Percentiles rank a stretch among this genome's conserved stretches.
Conservation (phyloP, 2,888 invertebrate genomes). For the Deilephila porcellus region DNA sequence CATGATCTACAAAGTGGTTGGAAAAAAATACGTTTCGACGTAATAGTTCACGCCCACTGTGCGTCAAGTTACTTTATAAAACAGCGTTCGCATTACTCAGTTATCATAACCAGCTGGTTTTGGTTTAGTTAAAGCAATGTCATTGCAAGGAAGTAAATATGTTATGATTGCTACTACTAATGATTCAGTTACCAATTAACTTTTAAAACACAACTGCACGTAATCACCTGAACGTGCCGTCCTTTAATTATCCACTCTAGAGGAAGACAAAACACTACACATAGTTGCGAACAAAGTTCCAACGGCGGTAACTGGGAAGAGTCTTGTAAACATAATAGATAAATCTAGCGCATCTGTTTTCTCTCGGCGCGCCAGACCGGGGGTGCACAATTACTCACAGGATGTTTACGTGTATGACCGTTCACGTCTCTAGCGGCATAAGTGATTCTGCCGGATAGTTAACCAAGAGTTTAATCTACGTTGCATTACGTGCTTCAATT, state of each 20-base stretch:
- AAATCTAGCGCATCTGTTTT: conserved; percentile 69
- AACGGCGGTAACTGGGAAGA: conserved; percentile 32
- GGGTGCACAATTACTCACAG: conserved; percentile 66
- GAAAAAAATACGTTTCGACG: not conserved
- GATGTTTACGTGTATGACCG: conserved; percentile 65
- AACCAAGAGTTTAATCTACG: not conserved
- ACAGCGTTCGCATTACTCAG: not conserved
- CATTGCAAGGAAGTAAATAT: too few species aligned
- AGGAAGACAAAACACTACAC: conserved; percentile 11
- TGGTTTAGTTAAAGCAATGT: too few species aligned
- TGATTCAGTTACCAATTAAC: not conserved
- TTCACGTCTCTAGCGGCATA: conserved; percentile 48
- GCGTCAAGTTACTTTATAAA: not conserved
- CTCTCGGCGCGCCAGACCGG: conserved; percentile 49
- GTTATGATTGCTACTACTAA: too few species aligned
- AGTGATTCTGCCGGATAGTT: conserved; percentile 39
- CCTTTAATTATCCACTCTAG: not conserved
- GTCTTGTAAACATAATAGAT: conserved; percentile 59
- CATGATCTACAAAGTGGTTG: not conserved
- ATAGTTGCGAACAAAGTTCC: conserved; percentile 22
- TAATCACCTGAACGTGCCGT: not conserved
- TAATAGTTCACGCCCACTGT: not conserved
- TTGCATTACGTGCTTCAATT: conserved; percentile 1
- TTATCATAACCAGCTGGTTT: not conserved
- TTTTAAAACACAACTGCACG: not conserved